A percentile compares a stretch with the other conserved stretches of the same genome.
These are phyloP conservation scores for Synchiropus splendidus DNA, from an alignment of 2,113 vertebrate species.

Conservation along the genomic window DNA sequence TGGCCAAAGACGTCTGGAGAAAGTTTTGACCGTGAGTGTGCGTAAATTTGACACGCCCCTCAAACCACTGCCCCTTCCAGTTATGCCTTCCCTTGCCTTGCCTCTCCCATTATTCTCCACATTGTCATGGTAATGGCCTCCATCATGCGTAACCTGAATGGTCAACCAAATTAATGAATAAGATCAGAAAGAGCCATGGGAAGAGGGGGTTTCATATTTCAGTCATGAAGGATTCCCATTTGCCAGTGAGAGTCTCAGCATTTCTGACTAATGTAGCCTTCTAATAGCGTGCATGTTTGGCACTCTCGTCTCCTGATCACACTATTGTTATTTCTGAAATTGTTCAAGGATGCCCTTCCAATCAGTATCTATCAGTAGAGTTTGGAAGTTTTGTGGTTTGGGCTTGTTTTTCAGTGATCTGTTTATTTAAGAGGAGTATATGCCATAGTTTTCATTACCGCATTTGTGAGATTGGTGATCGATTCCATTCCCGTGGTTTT, in stretches of 20 bases:
- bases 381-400: too few species aligned
- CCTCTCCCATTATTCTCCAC: constrained; percentile 18
- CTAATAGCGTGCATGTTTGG: too few species aligned
- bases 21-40: constrained; percentile 29
- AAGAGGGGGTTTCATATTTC: constrained; percentile 29
- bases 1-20: constrained; percentile 18
- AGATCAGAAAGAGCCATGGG: constrained; percentile 16
- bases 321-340: too few species aligned
- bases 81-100: constrained; percentile 9
- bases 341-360: too few species aligned
- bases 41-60: constrained; percentile 15
- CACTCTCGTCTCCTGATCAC: too few species aligned
- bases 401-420: too few species aligned
- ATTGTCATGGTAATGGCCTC: constrained; percentile 53
- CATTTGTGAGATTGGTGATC: too few species aligned
- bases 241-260: neutral
- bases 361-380: too few species aligned
- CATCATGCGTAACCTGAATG: constrained; percentile 36
- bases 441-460: too few species aligned
- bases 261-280: too few species aligned
- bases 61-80: neutral
- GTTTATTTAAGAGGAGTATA: too few species aligned
- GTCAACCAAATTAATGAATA: constrained; percentile 49
- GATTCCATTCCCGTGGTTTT: too few species aligned
- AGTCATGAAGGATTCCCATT: constrained; percentile 24